Conservation (phyloP, 1,140 invertebrate genomes). For the Drosophila busckii region DNA sequence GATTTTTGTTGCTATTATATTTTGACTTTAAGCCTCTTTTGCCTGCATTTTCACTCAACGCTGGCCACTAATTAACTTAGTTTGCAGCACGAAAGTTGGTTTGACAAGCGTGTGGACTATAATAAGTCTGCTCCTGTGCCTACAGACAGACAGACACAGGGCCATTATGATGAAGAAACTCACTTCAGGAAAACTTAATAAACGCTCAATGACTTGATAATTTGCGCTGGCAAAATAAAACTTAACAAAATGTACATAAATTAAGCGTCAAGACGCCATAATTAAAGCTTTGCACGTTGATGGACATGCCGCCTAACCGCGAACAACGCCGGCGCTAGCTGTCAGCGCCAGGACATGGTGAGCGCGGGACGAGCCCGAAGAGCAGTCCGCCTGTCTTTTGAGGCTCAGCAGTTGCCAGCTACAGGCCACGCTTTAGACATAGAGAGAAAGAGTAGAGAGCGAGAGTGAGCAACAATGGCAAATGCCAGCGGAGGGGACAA, state of each 20-base stretch:
- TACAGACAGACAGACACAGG: too few relatives aligned
- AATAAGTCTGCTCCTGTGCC: background rate
- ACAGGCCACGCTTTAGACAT: too few relatives aligned
- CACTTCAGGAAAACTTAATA: slow-evolving; percentile 59
- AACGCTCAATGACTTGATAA: slow-evolving; percentile 70
- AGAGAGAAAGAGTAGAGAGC: too few relatives aligned
- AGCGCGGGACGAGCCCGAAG: too few relatives aligned
- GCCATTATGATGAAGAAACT: slow-evolving; percentile 17
- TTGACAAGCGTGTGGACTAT: slow-evolving; percentile 19
- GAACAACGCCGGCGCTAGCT: slow-evolving; percentile 11
- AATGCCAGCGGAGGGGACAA: background rate
- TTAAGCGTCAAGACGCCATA: slow-evolving; percentile 64
- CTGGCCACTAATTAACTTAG: too few relatives aligned
- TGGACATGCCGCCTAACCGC: slow-evolving; percentile 58
- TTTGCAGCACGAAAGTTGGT: slow-evolving; percentile 7
- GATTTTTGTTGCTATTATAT: too few relatives aligned
- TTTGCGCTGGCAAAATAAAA: slow-evolving; percentile 66
- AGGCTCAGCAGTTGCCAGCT: background rate
- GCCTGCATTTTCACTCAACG: slow-evolving; percentile 8
- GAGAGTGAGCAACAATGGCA: background rate
- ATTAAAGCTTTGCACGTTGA: slow-evolving; percentile 67
- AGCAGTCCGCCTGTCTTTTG: background rate
- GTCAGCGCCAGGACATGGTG: too few relatives aligned
- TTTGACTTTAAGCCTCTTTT: too few relatives aligned
- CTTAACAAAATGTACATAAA: slow-evolving; percentile 74